phyloP scores from a whole-genome alignment of 2,113 vertebrate genomes.

The Trematocara variabile region DNA sequence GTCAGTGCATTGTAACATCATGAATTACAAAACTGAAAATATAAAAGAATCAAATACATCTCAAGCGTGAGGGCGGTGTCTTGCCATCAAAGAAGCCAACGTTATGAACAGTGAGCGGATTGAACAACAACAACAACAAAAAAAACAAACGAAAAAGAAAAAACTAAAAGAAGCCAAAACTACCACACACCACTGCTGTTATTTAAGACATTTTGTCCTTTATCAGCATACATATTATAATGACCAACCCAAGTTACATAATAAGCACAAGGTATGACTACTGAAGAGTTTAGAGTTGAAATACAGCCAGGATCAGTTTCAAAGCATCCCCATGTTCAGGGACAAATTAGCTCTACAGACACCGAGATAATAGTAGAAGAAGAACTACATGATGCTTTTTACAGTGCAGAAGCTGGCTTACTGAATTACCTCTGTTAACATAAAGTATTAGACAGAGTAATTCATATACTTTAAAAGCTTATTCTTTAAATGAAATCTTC shows the following conservation, averaged over 20 bases:
- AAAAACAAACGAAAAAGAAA: background rate
- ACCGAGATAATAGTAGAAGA: constrained; percentile 26
- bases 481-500: constrained; percentile 2
- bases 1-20: constrained; percentile 32
- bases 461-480: constrained; percentile 7
- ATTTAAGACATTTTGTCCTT: background rate
- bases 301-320: constrained; percentile 21
- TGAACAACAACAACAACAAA: background rate
- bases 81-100: constrained; percentile 31
- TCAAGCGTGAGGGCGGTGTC: background rate
- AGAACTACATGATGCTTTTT: constrained; percentile 47
- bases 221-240: constrained; percentile 4
- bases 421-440: background rate
- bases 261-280: constrained; percentile 21
- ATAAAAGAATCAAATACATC: constrained; percentile 40
- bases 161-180: background rate
- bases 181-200: constrained; percentile 9
- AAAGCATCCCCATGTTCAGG: constrained; percentile 6
- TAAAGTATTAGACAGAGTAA: constrained; percentile 3
- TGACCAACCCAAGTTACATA: constrained; percentile 28
- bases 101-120: constrained; percentile 7
- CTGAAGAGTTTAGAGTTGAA: background rate
- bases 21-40: constrained; percentile 43
- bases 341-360: constrained; percentile 33
- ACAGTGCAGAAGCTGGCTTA: constrained; percentile 51